Evolutionary conservation across 2,888 invertebrate genomes (phyloP), one percentile per base, ranked within the genome.

Genomic region (Chloroclysta siterata): DNA sequence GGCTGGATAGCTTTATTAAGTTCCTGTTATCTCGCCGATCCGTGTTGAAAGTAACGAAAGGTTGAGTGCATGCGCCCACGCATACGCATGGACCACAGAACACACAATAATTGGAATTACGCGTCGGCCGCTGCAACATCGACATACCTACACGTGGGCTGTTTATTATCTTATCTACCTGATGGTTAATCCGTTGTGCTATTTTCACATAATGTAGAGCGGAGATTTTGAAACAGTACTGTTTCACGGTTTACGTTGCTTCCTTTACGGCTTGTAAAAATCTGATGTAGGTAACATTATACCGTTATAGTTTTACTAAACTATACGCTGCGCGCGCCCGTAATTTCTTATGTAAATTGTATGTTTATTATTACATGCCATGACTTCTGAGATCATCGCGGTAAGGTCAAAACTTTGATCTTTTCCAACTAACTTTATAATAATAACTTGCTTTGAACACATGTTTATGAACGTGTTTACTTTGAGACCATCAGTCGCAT

Each of bases 151-250:
- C 85, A 86, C 84, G 88, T 89, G 84, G 84, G 84, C 78, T 82
- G 86, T 84, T 82, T 85, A 83, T 84, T 89, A 90, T 90, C 87
- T 89, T 87, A 89, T 90, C 88, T 84, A 79, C 76, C 77, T 79
- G 81, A 78, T 80, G 74, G 83, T 78, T 83, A 84, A 85, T 83
- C 81, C 79, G 72, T 72, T 82, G 83, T 78, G 83, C 85, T 88
- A 87, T 88, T 87, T 87, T 84, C 81, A 84, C 80, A 80, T 80
- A 79, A 82, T 80, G 74, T 82, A 77, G 81, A 79, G 65, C 82
- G 80, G 70, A 77, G 74, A 79, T 87, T 85, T 83, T 80, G 81
- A 80, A 86, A 85, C 77, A 72, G 68, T 68, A 70, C 54, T 72
- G 66, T 63, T 73, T 58, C 67, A 67, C 53, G 66, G 72, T 70